phyloP scores from a whole-genome alignment of 2,888 invertebrate species.

The Cephus pygmeus region DNA sequence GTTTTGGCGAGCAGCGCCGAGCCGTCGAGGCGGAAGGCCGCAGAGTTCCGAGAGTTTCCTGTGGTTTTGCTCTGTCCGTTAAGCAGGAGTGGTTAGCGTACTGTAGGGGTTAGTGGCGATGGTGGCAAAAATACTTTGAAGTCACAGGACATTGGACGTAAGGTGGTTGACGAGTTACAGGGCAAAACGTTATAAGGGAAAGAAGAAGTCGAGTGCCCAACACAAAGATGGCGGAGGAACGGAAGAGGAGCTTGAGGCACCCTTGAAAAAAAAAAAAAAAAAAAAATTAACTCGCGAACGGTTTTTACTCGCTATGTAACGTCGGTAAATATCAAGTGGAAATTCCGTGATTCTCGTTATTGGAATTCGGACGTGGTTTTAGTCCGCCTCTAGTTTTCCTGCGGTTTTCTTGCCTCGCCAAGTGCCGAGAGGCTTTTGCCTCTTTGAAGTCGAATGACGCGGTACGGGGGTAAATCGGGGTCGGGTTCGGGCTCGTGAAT shows the following conservation, averaged over 20 bases:
- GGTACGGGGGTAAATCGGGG: background rate
- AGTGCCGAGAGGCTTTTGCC: background rate
- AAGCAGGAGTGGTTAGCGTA: background rate
- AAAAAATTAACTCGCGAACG: background rate
- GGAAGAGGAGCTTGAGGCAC: too few species aligned
- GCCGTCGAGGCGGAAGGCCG: background rate
- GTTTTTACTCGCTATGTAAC: background rate
- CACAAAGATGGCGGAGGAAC: background rate
- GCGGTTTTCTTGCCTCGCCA: background rate
- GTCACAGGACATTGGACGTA: background rate
- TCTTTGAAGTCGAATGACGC: slow-evolving; percentile 5
- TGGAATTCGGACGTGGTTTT: background rate
- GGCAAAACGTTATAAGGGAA: background rate
- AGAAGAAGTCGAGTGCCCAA: background rate
- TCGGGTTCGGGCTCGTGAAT: background rate
- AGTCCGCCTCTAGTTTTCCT: background rate
- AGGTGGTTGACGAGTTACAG: background rate
- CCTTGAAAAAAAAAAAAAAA: too few species aligned
- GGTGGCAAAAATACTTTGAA: background rate
- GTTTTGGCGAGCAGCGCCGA: background rate
- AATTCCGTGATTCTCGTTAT: slow-evolving; percentile 1
- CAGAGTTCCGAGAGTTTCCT: background rate
- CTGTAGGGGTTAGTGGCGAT: background rate
- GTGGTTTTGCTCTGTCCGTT: background rate
- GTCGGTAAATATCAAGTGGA: background rate